Conservation (phyloP, 2,113 vertebrate genomes). For the Scophthalmus maximus region DNA sequence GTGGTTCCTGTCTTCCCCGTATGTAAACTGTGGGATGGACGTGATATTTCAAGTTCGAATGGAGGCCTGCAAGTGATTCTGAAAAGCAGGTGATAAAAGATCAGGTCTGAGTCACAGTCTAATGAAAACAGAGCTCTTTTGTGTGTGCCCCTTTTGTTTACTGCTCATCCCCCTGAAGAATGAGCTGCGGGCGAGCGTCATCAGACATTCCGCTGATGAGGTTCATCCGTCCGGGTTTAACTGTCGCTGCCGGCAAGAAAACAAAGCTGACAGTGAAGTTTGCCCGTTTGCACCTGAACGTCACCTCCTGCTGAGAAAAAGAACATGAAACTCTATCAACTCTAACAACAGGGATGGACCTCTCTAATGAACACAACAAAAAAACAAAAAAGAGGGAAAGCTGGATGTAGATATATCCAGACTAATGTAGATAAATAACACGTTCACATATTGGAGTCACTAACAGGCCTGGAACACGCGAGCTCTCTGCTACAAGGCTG, state of each 20-base stretch:
- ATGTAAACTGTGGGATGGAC: too few relatives aligned
- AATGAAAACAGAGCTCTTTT: slow-evolving; percentile 11
- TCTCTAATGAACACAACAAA: not conserved
- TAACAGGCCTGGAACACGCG: too few relatives aligned
- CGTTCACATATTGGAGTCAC: too few relatives aligned
- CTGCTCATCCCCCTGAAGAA: slow-evolving; percentile 27
- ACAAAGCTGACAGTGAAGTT: not conserved
- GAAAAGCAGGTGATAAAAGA: slow-evolving; percentile 29
- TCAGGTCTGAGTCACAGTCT: slow-evolving; percentile 41
- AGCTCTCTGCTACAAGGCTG: too few relatives aligned
- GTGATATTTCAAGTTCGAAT: not conserved
- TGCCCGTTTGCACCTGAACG: not conserved
- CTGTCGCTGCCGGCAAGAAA: not conserved
- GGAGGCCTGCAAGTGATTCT: slow-evolving; percentile 10
- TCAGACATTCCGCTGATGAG: slow-evolving; percentile 9
- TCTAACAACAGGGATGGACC: not conserved
- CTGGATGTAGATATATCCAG: too few relatives aligned
- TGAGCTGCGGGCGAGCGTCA: slow-evolving; percentile 3
- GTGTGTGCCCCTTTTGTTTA: slow-evolving; percentile 32
- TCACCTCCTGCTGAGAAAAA: not conserved
- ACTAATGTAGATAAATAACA: too few relatives aligned
- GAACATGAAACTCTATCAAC: not conserved
- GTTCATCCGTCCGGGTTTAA: not conserved
- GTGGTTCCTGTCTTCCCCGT: too few relatives aligned
- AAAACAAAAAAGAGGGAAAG: too few relatives aligned